Evolutionary conservation across 2,797 vertebrate genomes (phyloP).

Genomic region (Crypturellus tataupa): DNA sequence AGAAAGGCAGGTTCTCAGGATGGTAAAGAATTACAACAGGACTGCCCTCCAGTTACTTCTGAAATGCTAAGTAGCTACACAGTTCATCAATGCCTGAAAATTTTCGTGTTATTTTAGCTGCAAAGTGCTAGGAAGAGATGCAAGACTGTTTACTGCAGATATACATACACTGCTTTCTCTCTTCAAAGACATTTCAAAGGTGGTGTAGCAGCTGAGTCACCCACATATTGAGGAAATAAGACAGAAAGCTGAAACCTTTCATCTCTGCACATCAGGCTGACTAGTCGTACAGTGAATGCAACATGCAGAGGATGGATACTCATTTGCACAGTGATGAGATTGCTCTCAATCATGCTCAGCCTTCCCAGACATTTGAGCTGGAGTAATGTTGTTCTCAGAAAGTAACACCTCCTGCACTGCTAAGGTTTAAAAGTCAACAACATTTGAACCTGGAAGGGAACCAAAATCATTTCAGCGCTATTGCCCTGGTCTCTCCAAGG

Average conservation of each 20-base stretch:
- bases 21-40: background rate
- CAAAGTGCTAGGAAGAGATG: fast-evolving
- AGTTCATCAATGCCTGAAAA: background rate
- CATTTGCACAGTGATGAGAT: background rate
- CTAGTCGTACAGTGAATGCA: fast-evolving
- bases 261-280: background rate
- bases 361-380: background rate
- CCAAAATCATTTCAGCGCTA: background rate
- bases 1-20: background rate
- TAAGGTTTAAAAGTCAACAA: constrained; percentile 4
- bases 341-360: background rate
- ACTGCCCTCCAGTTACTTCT: fast-evolving
- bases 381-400: background rate
- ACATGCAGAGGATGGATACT: background rate
- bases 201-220: fast-evolving
- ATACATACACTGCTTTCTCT: fast-evolving
- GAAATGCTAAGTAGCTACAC: fast-evolving
- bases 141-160: fast-evolving
- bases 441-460: background rate
- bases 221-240: fast-evolving
- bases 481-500: background rate
- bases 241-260: background rate
- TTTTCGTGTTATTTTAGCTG: background rate
- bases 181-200: fast-evolving
- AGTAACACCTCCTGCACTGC: too few relatives aligned